Conservation (phyloP, 2,113 vertebrate species). For the Aspidoscelis tigris region DNA sequence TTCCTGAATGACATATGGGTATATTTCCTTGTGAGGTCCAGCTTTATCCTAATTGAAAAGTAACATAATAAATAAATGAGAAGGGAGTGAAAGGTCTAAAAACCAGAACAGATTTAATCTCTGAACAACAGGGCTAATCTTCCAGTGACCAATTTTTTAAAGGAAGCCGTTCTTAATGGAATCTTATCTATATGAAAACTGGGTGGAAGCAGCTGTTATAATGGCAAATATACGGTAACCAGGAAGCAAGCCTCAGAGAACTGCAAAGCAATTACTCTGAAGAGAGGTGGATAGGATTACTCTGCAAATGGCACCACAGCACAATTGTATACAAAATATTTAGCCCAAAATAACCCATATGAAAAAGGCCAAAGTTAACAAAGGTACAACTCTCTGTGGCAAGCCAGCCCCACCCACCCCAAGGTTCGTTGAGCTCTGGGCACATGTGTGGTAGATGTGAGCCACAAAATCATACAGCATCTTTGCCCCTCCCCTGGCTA, state of each 20-base stretch:
- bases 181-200: neutral
- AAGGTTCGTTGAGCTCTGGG: no score
- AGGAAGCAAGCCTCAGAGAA: neutral
- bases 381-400: no score
- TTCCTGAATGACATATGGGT: conserved; percentile 96
- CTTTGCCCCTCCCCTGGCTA: no score
- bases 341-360: neutral
- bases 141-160: no score
- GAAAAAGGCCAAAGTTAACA: neutral
- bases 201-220: neutral
- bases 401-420: no score
- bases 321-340: neutral
- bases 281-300: neutral
- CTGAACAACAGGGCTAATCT: neutral
- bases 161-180: neutral
- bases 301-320: neutral
- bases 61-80: conserved; percentile 42
- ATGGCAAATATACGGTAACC: neutral
- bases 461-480: no score
- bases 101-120: conserved; percentile 26
- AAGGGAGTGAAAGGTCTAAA: conserved; percentile 4
- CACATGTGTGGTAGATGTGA: no score
- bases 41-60: conserved; percentile 87
- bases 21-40: conserved; percentile 95
- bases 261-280: neutral